Conservation (phyloP, 2,113 vertebrate species). For the Garra rufa region DNA sequence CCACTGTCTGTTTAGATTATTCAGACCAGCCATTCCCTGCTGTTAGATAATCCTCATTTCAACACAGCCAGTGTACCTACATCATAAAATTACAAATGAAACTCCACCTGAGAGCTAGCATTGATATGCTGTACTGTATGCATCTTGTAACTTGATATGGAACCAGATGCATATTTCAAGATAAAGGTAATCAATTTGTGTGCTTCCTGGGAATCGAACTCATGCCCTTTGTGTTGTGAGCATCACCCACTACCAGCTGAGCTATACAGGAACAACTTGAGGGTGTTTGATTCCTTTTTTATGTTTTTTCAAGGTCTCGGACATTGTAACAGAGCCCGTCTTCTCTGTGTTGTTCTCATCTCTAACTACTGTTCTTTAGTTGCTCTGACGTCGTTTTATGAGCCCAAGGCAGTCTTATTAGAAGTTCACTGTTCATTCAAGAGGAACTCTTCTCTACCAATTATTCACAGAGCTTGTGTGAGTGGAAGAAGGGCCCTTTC, state of each 20-base stretch:
- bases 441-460: constrained; percentile 45
- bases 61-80: constrained; percentile 43
- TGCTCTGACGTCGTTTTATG: constrained; percentile 41
- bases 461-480: constrained; percentile 51
- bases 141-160: not conserved
- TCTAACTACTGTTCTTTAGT: constrained; percentile 44
- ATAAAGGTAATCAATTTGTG: not conserved
- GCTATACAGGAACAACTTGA: not conserved
- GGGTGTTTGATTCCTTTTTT: not conserved
- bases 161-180: not conserved
- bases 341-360: constrained; percentile 21
- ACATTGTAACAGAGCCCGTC: not conserved
- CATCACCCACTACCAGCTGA: not conserved
- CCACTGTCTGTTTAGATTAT: constrained; percentile 60
- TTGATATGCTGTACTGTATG: not conserved
- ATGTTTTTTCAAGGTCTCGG: constrained; percentile 22
- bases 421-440: constrained; percentile 58
- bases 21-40: constrained; percentile 50
- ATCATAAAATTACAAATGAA: constrained; percentile 36
- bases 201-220: not conserved
- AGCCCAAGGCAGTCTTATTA: constrained; percentile 52
- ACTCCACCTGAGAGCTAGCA: not conserved
- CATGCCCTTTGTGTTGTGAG: not conserved
- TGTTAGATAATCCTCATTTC: constrained; percentile 50
- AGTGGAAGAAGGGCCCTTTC: constrained; percentile 29